phyloP scores from a whole-genome alignment of 1,140 invertebrate genomes.

The Bacillus rossius region DNA sequence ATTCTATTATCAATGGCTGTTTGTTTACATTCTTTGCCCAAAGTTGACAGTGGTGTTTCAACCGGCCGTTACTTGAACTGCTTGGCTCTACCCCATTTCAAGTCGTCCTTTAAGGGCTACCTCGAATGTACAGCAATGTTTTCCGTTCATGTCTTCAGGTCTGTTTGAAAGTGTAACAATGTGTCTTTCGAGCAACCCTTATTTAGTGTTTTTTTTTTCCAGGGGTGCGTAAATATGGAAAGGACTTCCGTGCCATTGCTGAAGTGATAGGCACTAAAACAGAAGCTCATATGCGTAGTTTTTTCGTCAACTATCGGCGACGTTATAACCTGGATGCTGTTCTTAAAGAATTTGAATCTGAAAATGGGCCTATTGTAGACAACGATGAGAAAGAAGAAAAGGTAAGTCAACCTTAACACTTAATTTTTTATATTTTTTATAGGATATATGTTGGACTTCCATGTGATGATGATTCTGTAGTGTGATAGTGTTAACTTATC shows the following conservation, averaged over 20 bases:
- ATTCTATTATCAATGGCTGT: no score
- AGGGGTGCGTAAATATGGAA: conserved; percentile 88
- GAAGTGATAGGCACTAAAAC: conserved; percentile 94
- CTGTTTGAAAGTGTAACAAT: no score
- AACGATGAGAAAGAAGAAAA: conserved; percentile 51
- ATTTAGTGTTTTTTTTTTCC: conserved; percentile 3
- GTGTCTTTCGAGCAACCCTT: no score
- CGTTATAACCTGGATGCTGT: conserved; percentile 88
- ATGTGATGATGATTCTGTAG: neutral
- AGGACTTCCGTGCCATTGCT: conserved; percentile 92
- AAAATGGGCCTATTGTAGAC: conserved; percentile 53
- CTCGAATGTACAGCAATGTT: no score
- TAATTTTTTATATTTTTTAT: neutral
- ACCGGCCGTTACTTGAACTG: no score
- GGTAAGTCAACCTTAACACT: conserved; percentile 29
- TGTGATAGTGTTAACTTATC: no score
- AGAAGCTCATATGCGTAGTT: conserved; percentile 84
- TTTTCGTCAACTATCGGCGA: conserved; percentile 85
- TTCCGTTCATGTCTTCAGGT: no score
- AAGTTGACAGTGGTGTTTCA: no score
- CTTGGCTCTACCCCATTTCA: no score
- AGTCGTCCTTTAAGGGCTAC: no score
- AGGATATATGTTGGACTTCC: neutral
- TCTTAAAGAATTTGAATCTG: conserved; percentile 80
- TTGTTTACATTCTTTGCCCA: no score